A percentile compares a stretch with the other conserved stretches of the same genome.
These are phyloP conservation scores for Apotomis capreana DNA, from an alignment of 2,888 invertebrate species.

Conservation along the genomic window DNA sequence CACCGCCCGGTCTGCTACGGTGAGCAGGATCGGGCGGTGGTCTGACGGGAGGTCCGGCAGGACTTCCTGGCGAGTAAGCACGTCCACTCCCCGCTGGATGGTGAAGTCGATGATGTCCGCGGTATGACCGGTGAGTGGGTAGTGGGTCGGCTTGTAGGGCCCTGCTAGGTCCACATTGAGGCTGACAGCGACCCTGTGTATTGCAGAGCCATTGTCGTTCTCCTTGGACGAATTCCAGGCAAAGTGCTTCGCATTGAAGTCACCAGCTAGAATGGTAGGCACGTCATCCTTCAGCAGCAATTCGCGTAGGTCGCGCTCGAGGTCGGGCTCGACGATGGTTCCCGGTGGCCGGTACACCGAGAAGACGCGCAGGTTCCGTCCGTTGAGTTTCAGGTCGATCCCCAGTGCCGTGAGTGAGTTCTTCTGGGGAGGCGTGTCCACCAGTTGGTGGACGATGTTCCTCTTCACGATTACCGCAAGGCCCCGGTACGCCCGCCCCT, in stretches of 20 bases:
- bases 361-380: too few relatives aligned
- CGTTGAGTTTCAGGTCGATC: too few relatives aligned
- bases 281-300: too few relatives aligned
- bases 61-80: background rate
- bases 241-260: slow-evolving; percentile 17
- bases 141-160: slow-evolving; percentile 1
- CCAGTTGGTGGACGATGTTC: too few relatives aligned
- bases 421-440: too few relatives aligned
- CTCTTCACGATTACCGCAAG: too few relatives aligned
- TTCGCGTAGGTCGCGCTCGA: too few relatives aligned
- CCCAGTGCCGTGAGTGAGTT: too few relatives aligned
- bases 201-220: background rate
- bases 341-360: too few relatives aligned
- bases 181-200: background rate
- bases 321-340: too few relatives aligned
- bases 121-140: background rate
- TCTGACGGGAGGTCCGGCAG: slow-evolving; percentile 40
- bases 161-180: background rate
- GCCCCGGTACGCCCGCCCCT: too few relatives aligned
- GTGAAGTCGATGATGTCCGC: slow-evolving; percentile 2
- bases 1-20: slow-evolving; percentile 4
- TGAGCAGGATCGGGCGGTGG: background rate
- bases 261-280: slow-evolving; percentile 24
- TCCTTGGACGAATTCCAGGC: background rate
- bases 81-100: background rate